These are phyloP conservation scores for Chionis minor DNA, from an alignment of 2,113 vertebrate species.

Conservation along the genomic window DNA sequence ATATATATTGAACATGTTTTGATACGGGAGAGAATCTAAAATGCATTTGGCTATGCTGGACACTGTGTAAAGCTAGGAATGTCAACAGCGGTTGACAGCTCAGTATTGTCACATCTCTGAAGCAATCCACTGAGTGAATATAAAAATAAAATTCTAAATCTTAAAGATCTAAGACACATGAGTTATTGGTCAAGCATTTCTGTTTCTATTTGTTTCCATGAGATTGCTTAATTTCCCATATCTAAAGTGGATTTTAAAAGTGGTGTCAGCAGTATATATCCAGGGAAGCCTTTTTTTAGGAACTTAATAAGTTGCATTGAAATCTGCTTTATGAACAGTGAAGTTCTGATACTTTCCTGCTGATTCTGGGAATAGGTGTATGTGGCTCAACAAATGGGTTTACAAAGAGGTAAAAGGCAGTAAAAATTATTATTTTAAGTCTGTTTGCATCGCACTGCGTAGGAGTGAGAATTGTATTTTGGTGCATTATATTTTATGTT, in stretches of 20 bases:
- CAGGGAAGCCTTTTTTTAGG: not conserved
- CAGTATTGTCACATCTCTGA: not conserved
- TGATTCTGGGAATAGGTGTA: not conserved
- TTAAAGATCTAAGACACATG: not conserved
- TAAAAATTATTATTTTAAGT: not conserved
- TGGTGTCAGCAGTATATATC: no score
- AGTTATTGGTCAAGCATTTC: not conserved
- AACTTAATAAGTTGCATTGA: not conserved
- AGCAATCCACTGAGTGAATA: not conserved
- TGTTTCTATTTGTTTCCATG: not conserved
- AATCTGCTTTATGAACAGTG: not conserved
- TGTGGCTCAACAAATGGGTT: not conserved
- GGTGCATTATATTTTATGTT: not conserved
- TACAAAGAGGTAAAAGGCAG: not conserved
- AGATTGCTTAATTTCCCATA: not conserved
- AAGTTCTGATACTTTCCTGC: not conserved
- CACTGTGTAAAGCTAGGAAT: not conserved
- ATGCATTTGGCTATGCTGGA: not conserved
- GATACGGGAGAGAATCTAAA: not conserved
- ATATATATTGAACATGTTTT: not conserved
- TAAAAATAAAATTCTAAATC: not conserved
- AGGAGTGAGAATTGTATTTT: not conserved
- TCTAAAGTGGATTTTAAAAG: not conserved
- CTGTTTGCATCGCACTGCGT: not conserved
- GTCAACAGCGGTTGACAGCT: fast-evolving